A percentile compares a stretch with the other conserved stretches of the same genome.
Conservation (phyloP, 1,140 invertebrate genomes). For the Sminthurinus signatus region DNA sequence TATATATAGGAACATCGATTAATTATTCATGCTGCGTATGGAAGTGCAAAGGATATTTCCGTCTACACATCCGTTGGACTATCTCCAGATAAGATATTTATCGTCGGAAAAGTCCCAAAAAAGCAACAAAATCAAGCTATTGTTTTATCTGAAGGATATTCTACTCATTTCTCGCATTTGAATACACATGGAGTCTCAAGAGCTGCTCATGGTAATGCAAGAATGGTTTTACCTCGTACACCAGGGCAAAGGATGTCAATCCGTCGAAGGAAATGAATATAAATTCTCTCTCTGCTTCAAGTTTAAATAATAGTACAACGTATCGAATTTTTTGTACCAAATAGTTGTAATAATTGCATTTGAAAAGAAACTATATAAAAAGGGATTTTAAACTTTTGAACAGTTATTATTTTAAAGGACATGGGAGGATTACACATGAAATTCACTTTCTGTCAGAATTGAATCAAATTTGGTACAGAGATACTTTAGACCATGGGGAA, state of each 20-base stretch:
- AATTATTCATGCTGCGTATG: constrained; percentile 84
- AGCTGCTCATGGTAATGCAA: constrained; percentile 87
- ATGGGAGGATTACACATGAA: too few relatives aligned
- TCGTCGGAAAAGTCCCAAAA: constrained; percentile 85
- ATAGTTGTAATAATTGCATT: too few relatives aligned
- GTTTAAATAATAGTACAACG: too few relatives aligned
- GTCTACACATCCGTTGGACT: constrained; percentile 87
- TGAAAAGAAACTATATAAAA: too few relatives aligned
- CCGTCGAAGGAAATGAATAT: constrained; percentile 54
- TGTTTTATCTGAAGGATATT: constrained; percentile 73
- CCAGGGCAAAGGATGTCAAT: constrained; percentile 63
- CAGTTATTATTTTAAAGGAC: too few relatives aligned
- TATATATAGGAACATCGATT: constrained; percentile 69
- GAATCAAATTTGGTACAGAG: too few relatives aligned
- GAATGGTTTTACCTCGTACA: constrained; percentile 86
- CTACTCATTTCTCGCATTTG: constrained; percentile 75
- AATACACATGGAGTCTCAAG: constrained; percentile 73
- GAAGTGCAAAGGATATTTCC: constrained; percentile 90
- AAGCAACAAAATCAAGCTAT: constrained; percentile 77
- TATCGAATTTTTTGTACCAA: too few relatives aligned
- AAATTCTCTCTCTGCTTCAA: too few relatives aligned
- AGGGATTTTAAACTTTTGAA: too few relatives aligned
- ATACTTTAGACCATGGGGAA: too few relatives aligned
- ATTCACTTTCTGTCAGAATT: too few relatives aligned
- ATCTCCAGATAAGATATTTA: constrained; percentile 82